These are phyloP conservation scores for Myzus persicae DNA, from an alignment of 1,140 invertebrate species.

Conservation along the genomic window DNA sequence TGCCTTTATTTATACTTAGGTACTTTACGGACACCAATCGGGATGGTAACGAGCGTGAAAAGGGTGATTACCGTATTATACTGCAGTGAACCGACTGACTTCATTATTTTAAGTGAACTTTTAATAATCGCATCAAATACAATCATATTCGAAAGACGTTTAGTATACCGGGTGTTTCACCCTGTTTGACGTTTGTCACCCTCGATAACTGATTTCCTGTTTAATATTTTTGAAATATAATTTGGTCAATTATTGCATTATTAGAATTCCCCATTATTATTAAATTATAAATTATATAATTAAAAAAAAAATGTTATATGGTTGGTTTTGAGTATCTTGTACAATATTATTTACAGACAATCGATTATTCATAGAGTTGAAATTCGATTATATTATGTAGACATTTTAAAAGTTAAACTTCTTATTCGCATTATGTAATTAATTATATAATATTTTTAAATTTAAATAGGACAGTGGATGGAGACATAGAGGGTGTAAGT, in stretches of 20 bases:
- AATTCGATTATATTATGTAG: not conserved
- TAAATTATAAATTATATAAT: not conserved
- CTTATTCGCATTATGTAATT: too few relatives aligned
- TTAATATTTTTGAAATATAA: not conserved
- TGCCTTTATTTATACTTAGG: not conserved
- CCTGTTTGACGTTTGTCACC: not conserved
- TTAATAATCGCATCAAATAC: not conserved
- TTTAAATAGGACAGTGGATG: not conserved
- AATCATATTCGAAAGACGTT: not conserved
- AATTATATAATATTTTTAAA: not conserved
- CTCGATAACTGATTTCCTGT: not conserved
- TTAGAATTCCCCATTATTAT: not conserved
- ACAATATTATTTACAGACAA: not conserved
- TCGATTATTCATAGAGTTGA: not conserved
- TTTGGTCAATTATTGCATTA: not conserved
- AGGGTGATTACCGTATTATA: conserved; percentile 26
- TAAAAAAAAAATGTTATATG: not conserved
- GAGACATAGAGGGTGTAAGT: not conserved
- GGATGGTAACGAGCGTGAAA: not conserved
- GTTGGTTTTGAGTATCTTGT: not conserved
- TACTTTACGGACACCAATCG: not conserved
- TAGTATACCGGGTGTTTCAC: not conserved
- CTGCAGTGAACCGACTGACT: not conserved
- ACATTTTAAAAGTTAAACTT: not conserved
- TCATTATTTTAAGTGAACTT: not conserved